phyloP scores from a whole-genome alignment of 2,113 vertebrate species.

The Aplodontia rufa region DNA sequence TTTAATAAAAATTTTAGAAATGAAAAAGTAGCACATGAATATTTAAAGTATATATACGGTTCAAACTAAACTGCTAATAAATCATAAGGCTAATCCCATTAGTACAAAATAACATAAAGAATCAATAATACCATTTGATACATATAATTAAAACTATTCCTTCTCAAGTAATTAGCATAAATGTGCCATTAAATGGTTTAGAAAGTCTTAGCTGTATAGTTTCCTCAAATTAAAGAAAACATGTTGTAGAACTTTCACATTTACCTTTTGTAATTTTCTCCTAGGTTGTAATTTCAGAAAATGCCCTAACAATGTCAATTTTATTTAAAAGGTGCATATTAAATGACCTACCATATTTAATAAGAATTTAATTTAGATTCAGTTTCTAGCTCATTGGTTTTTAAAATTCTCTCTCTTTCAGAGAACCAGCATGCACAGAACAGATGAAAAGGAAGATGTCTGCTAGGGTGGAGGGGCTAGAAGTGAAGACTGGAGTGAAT shows the following conservation, averaged over 20 bases:
- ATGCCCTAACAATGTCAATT: background rate
- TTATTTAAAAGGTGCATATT: constrained; percentile 45
- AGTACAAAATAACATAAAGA: constrained; percentile 40
- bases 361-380: constrained; percentile 51
- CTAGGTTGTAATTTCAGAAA: constrained; percentile 47
- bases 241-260: background rate
- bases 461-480: background rate
- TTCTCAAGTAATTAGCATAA: constrained; percentile 25
- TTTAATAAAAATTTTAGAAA: constrained; percentile 69
- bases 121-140: background rate
- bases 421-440: background rate
- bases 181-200: constrained; percentile 24
- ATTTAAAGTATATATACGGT: background rate
- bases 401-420: constrained; percentile 5
- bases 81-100: background rate
- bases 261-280: constrained; percentile 42
- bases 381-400: background rate
- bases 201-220: background rate
- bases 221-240: constrained; percentile 37
- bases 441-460: background rate
- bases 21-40: constrained; percentile 59
- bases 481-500: too few relatives aligned
- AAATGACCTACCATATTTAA: constrained; percentile 10
- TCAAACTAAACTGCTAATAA: constrained; percentile 15
- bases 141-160: constrained; percentile 34